These are phyloP conservation scores for Melanogrammus aeglefinus DNA, from an alignment of 2,797 vertebrate species.

Conservation along the genomic window DNA sequence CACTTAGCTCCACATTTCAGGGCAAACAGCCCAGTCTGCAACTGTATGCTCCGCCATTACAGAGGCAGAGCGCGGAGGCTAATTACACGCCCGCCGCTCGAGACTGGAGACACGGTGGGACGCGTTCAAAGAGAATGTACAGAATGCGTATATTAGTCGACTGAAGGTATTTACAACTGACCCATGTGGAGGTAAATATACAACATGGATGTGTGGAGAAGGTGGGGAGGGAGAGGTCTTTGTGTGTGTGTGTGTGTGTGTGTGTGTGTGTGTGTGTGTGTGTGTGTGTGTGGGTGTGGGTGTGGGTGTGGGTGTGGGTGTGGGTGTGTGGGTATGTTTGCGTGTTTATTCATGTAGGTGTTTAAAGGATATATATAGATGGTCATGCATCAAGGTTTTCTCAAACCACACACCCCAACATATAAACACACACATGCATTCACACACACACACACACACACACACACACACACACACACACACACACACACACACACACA, in stretches of 20 bases:
- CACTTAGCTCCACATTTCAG: conserved; percentile 3
- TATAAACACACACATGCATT: not conserved
- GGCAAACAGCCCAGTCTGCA: conserved; percentile 1
- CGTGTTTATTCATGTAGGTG: conserved; percentile 2
- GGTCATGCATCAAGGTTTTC: not conserved
- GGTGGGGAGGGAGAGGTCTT: not conserved
- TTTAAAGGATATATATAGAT: conserved; percentile 1
- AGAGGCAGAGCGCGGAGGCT: conserved; percentile 12
- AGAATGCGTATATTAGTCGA: conserved; percentile 42
- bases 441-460: not conserved
- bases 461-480: conserved; percentile 5
- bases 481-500: not conserved
- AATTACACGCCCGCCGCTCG: conserved; percentile 34
- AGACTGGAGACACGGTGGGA: not conserved
- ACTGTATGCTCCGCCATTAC: conserved; percentile 23
- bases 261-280: conserved; percentile 16
- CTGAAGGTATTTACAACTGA: conserved; percentile 23
- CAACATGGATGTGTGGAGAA: not conserved
- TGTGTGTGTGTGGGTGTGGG: not conserved
- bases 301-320: not conserved
- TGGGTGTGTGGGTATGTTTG: not conserved
- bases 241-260: not conserved
- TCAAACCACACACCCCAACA: not conserved
- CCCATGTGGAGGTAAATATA: not conserved
- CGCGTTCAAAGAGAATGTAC: conserved; percentile 44